Evolutionary conservation across 2,888 invertebrate species (phyloP).

Genomic region (Escarpia spicata): DNA sequence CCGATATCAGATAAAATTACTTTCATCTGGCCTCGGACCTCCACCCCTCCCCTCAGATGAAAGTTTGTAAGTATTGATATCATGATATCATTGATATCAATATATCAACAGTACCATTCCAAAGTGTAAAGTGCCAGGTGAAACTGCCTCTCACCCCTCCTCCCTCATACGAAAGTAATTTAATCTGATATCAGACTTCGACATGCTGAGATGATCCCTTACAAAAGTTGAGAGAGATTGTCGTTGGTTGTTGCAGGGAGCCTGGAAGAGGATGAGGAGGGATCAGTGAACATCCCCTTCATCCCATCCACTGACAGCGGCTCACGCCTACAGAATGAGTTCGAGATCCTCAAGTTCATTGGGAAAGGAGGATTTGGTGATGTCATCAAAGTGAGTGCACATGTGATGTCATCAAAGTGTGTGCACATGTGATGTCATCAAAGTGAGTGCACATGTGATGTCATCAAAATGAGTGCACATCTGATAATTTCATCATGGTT

Average conservation of each 20-base stretch:
- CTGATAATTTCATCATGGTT: constrained; percentile 80
- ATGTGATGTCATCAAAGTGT: neutral
- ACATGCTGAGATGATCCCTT: neutral
- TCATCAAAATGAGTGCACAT: neutral
- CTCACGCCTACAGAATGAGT: constrained; percentile 73
- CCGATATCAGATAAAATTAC: too few species aligned
- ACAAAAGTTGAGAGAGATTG: neutral
- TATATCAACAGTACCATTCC: too few species aligned
- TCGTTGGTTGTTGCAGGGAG: neutral
- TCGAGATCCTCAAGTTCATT: constrained; percentile 73
- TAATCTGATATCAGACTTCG: too few species aligned
- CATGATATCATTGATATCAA: too few species aligned
- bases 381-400: constrained; percentile 82
- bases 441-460: constrained; percentile 70
- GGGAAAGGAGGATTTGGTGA: constrained; percentile 92
- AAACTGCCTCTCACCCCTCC: too few species aligned
- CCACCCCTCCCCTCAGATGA: too few species aligned
- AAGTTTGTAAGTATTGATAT: too few species aligned
- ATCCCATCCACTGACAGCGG: constrained; percentile 39
- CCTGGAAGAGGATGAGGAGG: constrained; percentile 28
- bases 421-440: constrained; percentile 80
- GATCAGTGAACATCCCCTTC: constrained; percentile 34
- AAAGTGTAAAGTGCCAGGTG: too few species aligned
- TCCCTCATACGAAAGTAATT: too few species aligned
- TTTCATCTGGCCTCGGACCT: too few species aligned